Evolutionary conservation across 1,140 invertebrate genomes (phyloP).

Genomic region (Parasteatoda tepidariorum): DNA sequence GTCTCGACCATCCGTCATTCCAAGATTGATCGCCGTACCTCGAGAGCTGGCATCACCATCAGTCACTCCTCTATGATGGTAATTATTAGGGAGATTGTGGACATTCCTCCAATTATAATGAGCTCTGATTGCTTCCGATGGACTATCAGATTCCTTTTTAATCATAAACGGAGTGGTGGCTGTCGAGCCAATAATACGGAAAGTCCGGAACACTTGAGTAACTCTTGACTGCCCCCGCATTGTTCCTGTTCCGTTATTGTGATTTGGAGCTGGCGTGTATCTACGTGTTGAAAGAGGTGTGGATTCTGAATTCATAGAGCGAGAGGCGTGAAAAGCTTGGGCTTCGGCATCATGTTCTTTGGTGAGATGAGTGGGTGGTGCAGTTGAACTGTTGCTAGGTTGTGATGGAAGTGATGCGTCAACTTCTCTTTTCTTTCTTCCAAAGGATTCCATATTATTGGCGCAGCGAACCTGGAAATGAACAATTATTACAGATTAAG

Average conservation of each 20-base stretch:
- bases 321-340: conserved; percentile 13
- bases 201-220: conserved; percentile 46
- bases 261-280: background rate
- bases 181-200: conserved; percentile 31
- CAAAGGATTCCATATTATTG: conserved; percentile 66
- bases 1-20: conserved; percentile 15
- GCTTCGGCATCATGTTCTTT: background rate
- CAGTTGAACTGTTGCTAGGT: conserved; percentile 39
- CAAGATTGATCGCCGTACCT: conserved; percentile 5
- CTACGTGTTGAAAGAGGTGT: background rate
- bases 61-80: conserved; percentile 13
- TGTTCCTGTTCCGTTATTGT: background rate
- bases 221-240: conserved; percentile 5
- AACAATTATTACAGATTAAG: background rate
- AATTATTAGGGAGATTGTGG: conserved; percentile 16
- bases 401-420: conserved; percentile 1
- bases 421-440: conserved; percentile 63
- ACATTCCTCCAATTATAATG: conserved; percentile 38
- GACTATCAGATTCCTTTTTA: conserved; percentile 10
- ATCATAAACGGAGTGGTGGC: background rate
- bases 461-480: conserved; percentile 56
- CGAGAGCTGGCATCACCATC: conserved; percentile 1
- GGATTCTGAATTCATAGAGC: background rate
- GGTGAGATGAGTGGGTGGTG: conserved; percentile 6
- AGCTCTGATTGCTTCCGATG: conserved; percentile 6